Evolutionary conservation across 1,140 invertebrate genomes (phyloP).

Genomic region (Magallana gigas): DNA sequence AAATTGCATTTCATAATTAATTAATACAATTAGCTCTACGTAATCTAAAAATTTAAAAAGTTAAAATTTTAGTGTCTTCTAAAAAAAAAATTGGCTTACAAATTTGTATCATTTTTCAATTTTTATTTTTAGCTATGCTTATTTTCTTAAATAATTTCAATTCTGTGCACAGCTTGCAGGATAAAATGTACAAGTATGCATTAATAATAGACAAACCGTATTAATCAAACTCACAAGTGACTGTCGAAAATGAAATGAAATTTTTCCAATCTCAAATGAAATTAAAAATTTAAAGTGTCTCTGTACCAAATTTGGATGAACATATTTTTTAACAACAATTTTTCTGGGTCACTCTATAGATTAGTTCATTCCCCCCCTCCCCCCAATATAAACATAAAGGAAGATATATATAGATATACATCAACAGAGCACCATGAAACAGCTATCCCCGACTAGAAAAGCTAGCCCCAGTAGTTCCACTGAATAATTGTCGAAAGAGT

Average conservation of each 20-base stretch:
- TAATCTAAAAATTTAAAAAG: background rate
- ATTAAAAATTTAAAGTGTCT: too few relatives aligned
- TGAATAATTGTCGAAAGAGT: background rate
- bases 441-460: background rate
- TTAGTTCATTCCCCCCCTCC: too few relatives aligned
- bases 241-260: too few relatives aligned
- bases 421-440: background rate
- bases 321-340: too few relatives aligned
- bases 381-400: background rate
- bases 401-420: background rate
- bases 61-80: background rate
- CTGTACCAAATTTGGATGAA: too few relatives aligned
- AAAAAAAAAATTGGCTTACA: background rate
- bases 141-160: too few relatives aligned
- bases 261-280: too few relatives aligned
- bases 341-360: too few relatives aligned
- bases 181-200: background rate
- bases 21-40: background rate
- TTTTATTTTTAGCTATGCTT: background rate
- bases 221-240: conserved; percentile 28
- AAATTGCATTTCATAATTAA: background rate
- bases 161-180: background rate
- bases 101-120: background rate
- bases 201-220: background rate
- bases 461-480: background rate